Conservation (phyloP, 2,888 invertebrate species). For the Gnatocerus cornutus region DNA sequence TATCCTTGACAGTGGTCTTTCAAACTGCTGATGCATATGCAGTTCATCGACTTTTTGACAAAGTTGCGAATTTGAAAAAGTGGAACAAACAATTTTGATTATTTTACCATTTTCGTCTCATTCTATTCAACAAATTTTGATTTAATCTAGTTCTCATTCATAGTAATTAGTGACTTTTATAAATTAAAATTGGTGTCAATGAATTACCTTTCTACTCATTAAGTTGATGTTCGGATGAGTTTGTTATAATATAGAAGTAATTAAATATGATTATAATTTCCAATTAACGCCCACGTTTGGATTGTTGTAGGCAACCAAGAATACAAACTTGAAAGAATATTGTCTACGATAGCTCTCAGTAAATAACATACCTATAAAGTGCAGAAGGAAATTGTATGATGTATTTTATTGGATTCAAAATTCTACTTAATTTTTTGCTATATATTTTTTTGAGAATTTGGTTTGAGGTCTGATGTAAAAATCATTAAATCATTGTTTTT, state of each 20-base stretch:
- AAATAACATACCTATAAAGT: no score
- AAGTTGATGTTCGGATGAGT: not conserved
- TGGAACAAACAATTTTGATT: not conserved
- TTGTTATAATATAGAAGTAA: no score
- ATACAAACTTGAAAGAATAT: not conserved
- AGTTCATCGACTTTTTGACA: conserved; percentile 18
- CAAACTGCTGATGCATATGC: conserved; percentile 29
- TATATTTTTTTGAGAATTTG: no score
- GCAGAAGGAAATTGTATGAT: no score
- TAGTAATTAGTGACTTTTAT: not conserved
- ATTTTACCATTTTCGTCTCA: no score
- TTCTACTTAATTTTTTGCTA: no score
- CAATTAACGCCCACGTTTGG: not conserved
- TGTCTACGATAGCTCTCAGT: no score
- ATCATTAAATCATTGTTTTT: no score
- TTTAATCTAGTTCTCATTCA: not conserved
- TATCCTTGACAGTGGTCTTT: conserved; percentile 47
- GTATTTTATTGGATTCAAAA: no score
- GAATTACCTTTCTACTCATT: not conserved
- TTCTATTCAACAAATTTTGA: no score
- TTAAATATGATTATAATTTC: no score
- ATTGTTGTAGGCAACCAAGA: not conserved
- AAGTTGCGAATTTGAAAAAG: not conserved
- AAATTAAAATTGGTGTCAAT: not conserved
- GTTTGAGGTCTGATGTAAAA: no score